Evolutionary conservation across 2,113 vertebrate genomes (phyloP).

Genomic region (Macrotus californicus): DNA sequence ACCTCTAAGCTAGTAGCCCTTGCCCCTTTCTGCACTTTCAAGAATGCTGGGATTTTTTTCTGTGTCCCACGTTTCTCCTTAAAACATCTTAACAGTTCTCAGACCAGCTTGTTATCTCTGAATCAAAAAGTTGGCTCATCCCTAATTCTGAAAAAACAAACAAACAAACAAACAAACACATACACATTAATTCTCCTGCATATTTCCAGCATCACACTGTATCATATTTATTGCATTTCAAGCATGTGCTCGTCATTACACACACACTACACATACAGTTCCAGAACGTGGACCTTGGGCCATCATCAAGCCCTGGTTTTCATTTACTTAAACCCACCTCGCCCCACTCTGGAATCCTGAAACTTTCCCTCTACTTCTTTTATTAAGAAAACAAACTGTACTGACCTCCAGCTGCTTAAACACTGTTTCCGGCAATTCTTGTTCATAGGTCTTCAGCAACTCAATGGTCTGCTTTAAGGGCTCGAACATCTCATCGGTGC

Average conservation of each 20-base stretch:
- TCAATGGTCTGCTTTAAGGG: conserved; percentile 90
- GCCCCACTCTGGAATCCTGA: background rate
- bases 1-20: background rate
- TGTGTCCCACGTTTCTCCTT: background rate
- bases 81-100: background rate
- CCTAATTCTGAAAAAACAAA: background rate
- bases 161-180: no score
- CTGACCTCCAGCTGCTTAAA: conserved; percentile 90
- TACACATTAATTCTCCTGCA: background rate
- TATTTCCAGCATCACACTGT: background rate
- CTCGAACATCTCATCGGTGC: conserved; percentile 91
- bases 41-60: background rate
- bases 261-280: background rate
- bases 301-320: background rate
- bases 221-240: background rate
- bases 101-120: background rate
- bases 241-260: background rate
- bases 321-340: background rate
- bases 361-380: background rate
- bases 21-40: background rate
- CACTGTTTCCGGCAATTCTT: conserved; percentile 87
- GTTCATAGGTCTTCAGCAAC: conserved; percentile 89
- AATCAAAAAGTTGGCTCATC: background rate
- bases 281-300: background rate
- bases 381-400: background rate